These are phyloP conservation scores for Sterrhoptilus dennistouni DNA, from an alignment of 2,113 vertebrate genomes.

Conservation along the genomic window DNA sequence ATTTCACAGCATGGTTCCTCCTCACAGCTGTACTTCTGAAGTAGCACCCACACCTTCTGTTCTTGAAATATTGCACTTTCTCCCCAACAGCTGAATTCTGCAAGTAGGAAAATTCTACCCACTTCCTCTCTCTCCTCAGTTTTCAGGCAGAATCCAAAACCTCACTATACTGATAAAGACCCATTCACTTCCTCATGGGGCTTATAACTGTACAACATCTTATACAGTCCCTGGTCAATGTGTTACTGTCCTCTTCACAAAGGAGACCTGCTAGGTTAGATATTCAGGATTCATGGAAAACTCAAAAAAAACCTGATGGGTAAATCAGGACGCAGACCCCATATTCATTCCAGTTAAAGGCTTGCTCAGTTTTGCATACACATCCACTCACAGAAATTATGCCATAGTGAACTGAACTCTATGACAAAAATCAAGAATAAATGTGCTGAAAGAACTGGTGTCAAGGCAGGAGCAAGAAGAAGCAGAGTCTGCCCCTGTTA, in stretches of 20 bases:
- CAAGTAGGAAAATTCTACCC: not conserved
- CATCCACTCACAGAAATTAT: not conserved
- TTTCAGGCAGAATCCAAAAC: not conserved
- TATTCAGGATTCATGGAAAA: not conserved
- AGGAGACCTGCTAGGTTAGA: not conserved
- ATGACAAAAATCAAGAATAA: not conserved
- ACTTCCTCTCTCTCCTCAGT: not conserved
- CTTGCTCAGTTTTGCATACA: not conserved
- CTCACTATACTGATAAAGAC: not conserved
- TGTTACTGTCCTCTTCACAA: not conserved
- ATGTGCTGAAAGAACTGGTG: not conserved
- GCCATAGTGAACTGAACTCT: not conserved
- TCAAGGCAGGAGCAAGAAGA: not conserved
- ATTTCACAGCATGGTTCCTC: constrained; percentile 5
- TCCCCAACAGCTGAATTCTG: constrained; percentile 2
- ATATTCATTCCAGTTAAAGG: not conserved
- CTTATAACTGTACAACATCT: not conserved
- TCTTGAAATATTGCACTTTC: constrained; percentile 1
- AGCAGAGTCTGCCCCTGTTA: not conserved
- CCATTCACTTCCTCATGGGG: not conserved
- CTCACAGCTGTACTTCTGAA: constrained; percentile 6
- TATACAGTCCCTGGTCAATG: not conserved
- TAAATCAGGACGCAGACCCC: not conserved
- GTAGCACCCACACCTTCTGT: constrained; percentile 2
- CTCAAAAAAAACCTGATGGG: not conserved